A percentile compares a stretch with the other conserved stretches of the same genome.
These are phyloP conservation scores for Aporophyla nigra DNA, from an alignment of 2,888 invertebrate genomes.

Conservation along the genomic window DNA sequence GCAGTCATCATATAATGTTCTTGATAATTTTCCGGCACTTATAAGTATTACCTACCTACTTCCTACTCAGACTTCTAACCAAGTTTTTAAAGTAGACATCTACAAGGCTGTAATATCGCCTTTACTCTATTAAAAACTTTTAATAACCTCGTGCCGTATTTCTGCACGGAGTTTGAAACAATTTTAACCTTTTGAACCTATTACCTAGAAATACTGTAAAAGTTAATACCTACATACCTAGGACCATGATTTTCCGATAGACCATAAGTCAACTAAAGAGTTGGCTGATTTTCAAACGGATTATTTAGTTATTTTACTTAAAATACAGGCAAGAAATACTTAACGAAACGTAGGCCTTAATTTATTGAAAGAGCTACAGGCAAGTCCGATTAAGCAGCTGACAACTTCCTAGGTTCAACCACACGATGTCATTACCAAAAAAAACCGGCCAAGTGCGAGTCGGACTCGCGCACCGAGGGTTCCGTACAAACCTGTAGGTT, in stretches of 20 bases:
- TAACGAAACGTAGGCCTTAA: too few relatives aligned
- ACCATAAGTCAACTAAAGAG: neutral
- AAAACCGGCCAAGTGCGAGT: too few relatives aligned
- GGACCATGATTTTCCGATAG: neutral
- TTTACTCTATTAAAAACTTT: constrained; percentile 43
- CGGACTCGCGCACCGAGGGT: too few relatives aligned
- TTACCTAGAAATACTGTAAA: neutral
- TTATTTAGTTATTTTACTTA: neutral
- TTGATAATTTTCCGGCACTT: neutral
- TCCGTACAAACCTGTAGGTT: too few relatives aligned
- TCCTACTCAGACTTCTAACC: neutral
- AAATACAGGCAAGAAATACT: neutral
- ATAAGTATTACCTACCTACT: neutral
- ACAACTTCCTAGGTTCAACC: too few relatives aligned
- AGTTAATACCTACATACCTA: neutral
- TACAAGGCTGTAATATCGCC: constrained; percentile 4
- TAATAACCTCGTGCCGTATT: constrained; percentile 32
- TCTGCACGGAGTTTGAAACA: constrained; percentile 28
- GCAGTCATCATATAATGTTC: neutral
- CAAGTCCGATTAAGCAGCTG: too few relatives aligned
- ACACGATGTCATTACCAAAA: too few relatives aligned
- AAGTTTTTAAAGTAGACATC: constrained; percentile 22
- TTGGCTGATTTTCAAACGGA: neutral
- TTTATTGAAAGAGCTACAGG: too few relatives aligned
- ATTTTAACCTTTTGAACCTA: constrained; percentile 14